Evolutionary conservation across 2,797 vertebrate genomes (phyloP), one percentile per base, ranked within the genome.

Genomic region (Peromyscus eremicus): DNA sequence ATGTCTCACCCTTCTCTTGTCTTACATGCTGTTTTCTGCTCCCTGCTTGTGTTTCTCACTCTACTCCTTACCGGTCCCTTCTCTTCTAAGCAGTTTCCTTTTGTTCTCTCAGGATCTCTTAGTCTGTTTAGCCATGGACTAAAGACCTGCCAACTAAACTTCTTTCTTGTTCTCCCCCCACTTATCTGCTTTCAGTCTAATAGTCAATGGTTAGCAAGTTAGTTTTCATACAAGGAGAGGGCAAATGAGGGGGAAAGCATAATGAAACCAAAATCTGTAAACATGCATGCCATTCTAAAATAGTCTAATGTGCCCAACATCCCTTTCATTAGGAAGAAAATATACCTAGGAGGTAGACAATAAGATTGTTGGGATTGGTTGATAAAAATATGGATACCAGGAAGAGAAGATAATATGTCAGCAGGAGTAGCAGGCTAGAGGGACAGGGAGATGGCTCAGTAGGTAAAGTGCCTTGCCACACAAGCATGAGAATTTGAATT

Each of bases 231-330:
- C 82, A 81, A 89, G 37, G 76, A 92, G 92, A 93, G 5, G 92
- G 32, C 0, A 64, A 49, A 57, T 34, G 32, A 92, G 32, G 79
- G 43, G 32, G 79, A 93, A 95, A 70, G 79, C 75, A 2, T 82
- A 73, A 66, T 93, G 81, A 95, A 93, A 79, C 2, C 3, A 80
- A 94, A 95, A 82, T 66, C 73, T 11, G 13, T 79, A 80, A 84
- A 25, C 77, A 82, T 84, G 90, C 17, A 46, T 62, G 52, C 60
- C 37, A 14, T 92, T 92, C 91, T 96, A 87, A 96, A 96, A 66
- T 34, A 23, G 32, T 68, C 0, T 49, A 52, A 55, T 88, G 70
- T 66, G 23, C 23, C 32, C 25, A 91, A 75, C 87, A 94, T 70
- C 91, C 40, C 27, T 75, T 92, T 89, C 19, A 40, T 87, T 89